Evolutionary conservation across 2,888 invertebrate genomes (phyloP).

Genomic region (Neoaliturus tenellus): DNA sequence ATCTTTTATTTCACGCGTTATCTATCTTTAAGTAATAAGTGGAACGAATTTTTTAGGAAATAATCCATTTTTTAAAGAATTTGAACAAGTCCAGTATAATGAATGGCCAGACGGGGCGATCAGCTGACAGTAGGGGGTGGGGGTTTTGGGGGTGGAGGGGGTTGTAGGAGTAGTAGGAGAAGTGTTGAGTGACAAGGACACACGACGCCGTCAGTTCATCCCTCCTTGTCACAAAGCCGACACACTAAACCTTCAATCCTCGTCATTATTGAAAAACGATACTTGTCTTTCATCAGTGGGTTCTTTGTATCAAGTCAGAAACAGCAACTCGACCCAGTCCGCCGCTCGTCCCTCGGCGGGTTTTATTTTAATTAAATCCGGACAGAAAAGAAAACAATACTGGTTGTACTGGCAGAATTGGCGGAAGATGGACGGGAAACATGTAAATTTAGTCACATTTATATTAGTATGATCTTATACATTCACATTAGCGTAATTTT

Average conservation of each 20-base stretch:
- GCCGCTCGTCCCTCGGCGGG: neutral
- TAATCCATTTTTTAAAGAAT: too few species aligned
- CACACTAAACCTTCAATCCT: conserved; percentile 50
- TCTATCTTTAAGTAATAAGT: too few species aligned
- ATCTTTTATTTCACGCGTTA: too few species aligned
- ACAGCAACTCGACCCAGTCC: neutral
- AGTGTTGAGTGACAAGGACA: conserved; percentile 44
- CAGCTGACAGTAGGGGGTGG: neutral
- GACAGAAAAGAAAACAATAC: neutral
- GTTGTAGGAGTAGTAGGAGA: neutral
- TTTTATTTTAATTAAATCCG: conserved; percentile 19
- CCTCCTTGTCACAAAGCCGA: conserved; percentile 48
- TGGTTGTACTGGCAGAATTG: too few species aligned
- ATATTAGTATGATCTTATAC: too few species aligned
- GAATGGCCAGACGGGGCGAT: conserved; percentile 12
- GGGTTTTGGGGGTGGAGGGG: neutral
- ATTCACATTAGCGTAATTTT: too few species aligned
- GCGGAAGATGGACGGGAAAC: neutral
- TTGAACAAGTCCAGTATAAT: neutral
- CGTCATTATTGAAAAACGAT: conserved; percentile 53
- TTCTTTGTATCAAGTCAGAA: conserved; percentile 31
- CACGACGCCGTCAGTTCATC: conserved; percentile 39
- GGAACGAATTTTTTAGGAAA: too few species aligned
- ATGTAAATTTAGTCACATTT: too few species aligned
- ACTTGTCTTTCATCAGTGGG: conserved; percentile 46